A percentile compares a stretch with the other conserved stretches of the same genome.
Conservation (phyloP, 1,140 invertebrate species). For the Bombus breviceps region DNA sequence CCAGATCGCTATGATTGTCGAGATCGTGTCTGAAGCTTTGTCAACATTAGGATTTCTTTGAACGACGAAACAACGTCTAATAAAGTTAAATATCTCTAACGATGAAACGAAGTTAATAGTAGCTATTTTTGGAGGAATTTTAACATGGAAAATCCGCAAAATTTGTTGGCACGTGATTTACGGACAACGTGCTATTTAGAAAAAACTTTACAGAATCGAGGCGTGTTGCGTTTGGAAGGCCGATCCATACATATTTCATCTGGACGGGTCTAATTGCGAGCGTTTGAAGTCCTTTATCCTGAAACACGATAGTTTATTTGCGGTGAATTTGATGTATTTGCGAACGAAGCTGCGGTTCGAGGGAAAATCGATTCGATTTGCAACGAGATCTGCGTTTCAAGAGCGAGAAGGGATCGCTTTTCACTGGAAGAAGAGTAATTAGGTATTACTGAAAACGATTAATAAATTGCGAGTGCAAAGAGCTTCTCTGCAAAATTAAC, state of each 20-base stretch:
- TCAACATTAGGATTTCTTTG: no score
- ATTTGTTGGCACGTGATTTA: background rate
- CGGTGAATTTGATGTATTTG: slow-evolving; percentile 32
- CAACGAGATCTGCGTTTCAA: background rate
- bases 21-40: no score
- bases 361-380: background rate
- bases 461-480: background rate
- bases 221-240: background rate
- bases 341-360: background rate
- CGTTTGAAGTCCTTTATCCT: slow-evolving; percentile 17
- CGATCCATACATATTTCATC: slow-evolving; percentile 33
- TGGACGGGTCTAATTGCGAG: slow-evolving; percentile 15
- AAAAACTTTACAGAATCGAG: background rate
- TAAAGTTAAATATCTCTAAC: background rate
- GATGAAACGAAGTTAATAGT: background rate
- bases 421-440: background rate
- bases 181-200: background rate
- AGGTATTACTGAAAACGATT: background rate
- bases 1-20: no score
- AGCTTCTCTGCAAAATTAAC: background rate
- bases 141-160: no score
- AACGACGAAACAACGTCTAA: no score
- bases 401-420: background rate
- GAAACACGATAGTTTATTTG: slow-evolving; percentile 23
- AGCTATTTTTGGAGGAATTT: background rate